These are phyloP conservation scores for Dysmachus trigonus DNA, from an alignment of 2,888 invertebrate species.

Conservation along the genomic window DNA sequence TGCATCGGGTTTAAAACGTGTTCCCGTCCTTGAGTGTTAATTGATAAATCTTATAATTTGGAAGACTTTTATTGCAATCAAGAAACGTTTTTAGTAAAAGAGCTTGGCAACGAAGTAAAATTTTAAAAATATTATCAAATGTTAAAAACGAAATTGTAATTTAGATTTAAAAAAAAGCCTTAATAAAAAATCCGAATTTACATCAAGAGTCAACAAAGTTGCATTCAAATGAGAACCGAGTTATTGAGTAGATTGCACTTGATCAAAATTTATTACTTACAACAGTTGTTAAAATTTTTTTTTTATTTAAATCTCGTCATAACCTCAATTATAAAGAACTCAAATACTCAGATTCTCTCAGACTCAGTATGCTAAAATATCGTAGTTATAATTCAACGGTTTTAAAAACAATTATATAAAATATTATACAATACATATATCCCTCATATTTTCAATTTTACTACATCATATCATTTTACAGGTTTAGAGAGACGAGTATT, in stretches of 20 bases:
- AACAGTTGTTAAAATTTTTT: not conserved
- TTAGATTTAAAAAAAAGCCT: not conserved
- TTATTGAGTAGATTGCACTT: not conserved
- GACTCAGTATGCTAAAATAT: not conserved
- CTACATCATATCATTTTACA: not conserved
- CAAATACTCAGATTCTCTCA: not conserved
- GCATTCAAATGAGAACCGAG: not conserved
- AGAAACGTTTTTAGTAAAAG: not conserved
- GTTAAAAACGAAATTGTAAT: no score
- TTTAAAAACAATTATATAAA: not conserved
- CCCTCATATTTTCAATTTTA: not conserved
- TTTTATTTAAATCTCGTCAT: not conserved
- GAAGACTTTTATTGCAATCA: no score
- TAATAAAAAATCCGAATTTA: not conserved
- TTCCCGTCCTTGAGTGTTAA: no score
- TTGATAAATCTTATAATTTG: no score
- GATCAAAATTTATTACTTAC: not conserved
- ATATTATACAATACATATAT: not conserved
- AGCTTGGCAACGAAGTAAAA: not conserved
- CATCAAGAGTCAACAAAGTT: no score
- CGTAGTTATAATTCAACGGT: not conserved
- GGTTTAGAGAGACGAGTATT: not conserved
- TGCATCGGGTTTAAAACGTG: no score
- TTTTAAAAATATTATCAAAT: no score
- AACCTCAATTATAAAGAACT: not conserved